Evolutionary conservation across 2,888 invertebrate species (phyloP).

Genomic region (Andrena minutula): DNA sequence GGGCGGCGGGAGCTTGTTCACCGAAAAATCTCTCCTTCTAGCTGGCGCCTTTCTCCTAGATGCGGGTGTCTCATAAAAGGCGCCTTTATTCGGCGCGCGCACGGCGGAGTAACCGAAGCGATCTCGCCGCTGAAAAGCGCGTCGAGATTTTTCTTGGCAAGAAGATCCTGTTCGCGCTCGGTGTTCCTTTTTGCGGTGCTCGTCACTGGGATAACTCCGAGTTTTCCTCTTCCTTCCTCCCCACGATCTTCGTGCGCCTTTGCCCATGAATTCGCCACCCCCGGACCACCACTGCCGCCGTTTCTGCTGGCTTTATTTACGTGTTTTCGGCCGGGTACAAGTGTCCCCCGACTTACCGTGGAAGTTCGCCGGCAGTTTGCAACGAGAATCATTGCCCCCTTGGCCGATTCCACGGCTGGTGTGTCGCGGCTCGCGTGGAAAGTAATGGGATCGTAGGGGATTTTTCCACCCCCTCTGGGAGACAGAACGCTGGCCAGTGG

Average conservation of each 20-base stretch:
- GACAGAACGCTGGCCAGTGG: not conserved
- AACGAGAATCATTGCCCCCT: constrained; percentile 46
- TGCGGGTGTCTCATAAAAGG: constrained; percentile 46
- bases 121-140: constrained; percentile 62
- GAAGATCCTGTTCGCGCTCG: constrained; percentile 41
- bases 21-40: constrained; percentile 28
- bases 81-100: constrained; percentile 56
- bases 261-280: constrained; percentile 46
- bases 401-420: constrained; percentile 32
- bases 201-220: constrained; percentile 71
- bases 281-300: constrained; percentile 26
- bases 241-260: not conserved
- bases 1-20: constrained; percentile 17
- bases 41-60: constrained; percentile 11
- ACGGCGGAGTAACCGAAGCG: constrained; percentile 2
- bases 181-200: constrained; percentile 69
- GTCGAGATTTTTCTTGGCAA: constrained; percentile 71
- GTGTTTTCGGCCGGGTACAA: constrained; percentile 68
- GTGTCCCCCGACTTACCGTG: constrained; percentile 54
- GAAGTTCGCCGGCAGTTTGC: constrained; percentile 49
- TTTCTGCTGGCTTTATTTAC: constrained; percentile 67
- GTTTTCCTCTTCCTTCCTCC: constrained; percentile 32
- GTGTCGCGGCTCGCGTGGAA: constrained; percentile 31
- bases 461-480: constrained; percentile 26
- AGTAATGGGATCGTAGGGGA: constrained; percentile 43